Evolutionary conservation across 2,888 invertebrate genomes (phyloP).

Genomic region (Drosophila paramelanica): DNA sequence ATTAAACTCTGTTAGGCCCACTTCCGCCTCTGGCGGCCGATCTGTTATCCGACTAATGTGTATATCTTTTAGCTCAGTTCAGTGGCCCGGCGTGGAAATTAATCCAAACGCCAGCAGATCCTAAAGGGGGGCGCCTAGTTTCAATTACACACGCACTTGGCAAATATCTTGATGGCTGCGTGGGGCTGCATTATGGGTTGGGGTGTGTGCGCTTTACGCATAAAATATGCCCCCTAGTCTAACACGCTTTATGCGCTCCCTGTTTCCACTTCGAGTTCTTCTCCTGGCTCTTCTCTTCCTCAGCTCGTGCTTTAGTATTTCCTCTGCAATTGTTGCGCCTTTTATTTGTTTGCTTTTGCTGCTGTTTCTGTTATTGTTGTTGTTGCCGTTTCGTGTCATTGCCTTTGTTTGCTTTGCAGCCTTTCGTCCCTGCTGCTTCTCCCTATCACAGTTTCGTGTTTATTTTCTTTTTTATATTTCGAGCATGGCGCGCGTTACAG

Average conservation of each 20-base stretch:
- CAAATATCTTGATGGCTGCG: conserved; percentile 40
- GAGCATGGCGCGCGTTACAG: conserved; percentile 66
- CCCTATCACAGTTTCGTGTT: conserved; percentile 54
- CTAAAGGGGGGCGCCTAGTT: conserved; percentile 61
- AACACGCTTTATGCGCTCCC: background rate
- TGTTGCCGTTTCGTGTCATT: conserved; percentile 77
- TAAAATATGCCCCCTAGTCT: conserved; percentile 23
- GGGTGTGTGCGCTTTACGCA: conserved; percentile 26
- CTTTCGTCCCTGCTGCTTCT: conserved; percentile 11
- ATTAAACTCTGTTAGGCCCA: background rate
- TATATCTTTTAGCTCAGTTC: conserved; percentile 19
- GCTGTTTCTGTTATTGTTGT: conserved; percentile 40
- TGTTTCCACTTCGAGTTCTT: background rate
- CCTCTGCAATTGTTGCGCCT: conserved; percentile 76
- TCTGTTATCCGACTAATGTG: conserved; percentile 11
- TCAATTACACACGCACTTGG: conserved; percentile 79
- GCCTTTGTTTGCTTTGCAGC: conserved; percentile 78
- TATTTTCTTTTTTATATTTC: conserved; percentile 72
- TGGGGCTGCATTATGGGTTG: background rate
- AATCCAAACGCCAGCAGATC: conserved; percentile 22
- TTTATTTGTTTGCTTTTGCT: conserved; percentile 77
- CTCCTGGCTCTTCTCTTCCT: conserved; percentile 5
- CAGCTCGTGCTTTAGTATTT: conserved; percentile 24
- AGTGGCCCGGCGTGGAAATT: conserved; percentile 11
- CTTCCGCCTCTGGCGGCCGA: background rate